These are phyloP conservation scores for Cettia cetti DNA, from an alignment of 2,113 vertebrate genomes.

Conservation along the genomic window DNA sequence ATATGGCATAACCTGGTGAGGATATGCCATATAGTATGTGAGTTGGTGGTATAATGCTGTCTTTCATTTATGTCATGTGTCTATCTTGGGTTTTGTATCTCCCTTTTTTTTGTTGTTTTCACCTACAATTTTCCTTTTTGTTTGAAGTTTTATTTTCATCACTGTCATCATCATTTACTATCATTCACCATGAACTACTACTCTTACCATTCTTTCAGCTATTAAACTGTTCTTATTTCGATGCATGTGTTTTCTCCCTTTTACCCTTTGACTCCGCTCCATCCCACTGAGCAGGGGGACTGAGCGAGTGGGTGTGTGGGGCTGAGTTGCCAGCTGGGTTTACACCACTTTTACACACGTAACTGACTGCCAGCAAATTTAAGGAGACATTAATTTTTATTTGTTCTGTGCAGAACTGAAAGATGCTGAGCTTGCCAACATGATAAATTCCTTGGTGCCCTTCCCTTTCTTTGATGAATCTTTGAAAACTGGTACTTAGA, in stretches of 20 bases:
- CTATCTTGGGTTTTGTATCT: background rate
- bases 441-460: background rate
- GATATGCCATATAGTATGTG: background rate
- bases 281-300: background rate
- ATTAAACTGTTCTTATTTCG: background rate
- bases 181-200: background rate
- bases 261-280: background rate
- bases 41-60: background rate
- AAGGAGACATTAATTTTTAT: background rate
- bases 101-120: accelerated
- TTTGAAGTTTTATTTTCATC: background rate
- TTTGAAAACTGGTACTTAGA: background rate
- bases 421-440: background rate
- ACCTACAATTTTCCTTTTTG: background rate
- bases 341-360: background rate
- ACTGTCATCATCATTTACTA: background rate
- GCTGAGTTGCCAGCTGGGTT: background rate
- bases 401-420: background rate
- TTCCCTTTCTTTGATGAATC: background rate
- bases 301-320: accelerated
- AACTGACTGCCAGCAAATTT: background rate
- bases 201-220: background rate
- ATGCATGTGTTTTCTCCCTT: background rate
- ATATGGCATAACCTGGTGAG: background rate
- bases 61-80: background rate